Evolutionary conservation across 2,888 invertebrate genomes (phyloP).

Genomic region (Thymelicus sylvestris): DNA sequence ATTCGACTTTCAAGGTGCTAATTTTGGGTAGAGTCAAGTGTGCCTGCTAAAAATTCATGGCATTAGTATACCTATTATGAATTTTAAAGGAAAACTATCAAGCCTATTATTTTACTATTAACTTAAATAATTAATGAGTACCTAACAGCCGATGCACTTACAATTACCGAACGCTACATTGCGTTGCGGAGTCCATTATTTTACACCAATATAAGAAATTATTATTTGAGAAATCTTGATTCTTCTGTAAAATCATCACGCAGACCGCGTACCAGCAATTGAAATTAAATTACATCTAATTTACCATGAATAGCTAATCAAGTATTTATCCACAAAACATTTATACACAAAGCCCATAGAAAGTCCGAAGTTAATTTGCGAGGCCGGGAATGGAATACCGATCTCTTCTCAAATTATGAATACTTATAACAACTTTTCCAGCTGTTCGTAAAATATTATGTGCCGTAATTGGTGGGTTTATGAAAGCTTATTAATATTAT

Average conservation of each 20-base stretch:
- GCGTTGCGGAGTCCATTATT: too few relatives aligned
- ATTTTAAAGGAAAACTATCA: too few relatives aligned
- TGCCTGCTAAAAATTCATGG: too few relatives aligned
- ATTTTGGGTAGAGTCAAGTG: too few relatives aligned
- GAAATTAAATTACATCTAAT: constrained; percentile 40
- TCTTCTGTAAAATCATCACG: constrained; percentile 30
- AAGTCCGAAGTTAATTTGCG: constrained; percentile 37
- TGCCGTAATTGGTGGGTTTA: neutral
- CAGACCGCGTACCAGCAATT: constrained; percentile 21
- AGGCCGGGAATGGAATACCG: constrained; percentile 36
- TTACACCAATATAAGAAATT: too few relatives aligned
- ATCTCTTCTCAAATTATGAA: constrained; percentile 45
- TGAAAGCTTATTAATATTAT: neutral
- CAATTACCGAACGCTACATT: too few relatives aligned
- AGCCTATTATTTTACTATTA: too few relatives aligned
- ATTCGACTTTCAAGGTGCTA: too few relatives aligned
- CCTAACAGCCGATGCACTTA: too few relatives aligned
- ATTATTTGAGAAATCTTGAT: neutral
- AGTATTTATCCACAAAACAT: constrained; percentile 55
- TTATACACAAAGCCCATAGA: constrained; percentile 44
- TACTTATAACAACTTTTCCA: constrained; percentile 15
- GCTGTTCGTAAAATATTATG: neutral
- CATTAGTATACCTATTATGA: too few relatives aligned
- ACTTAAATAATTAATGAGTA: too few relatives aligned
- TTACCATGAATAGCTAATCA: constrained; percentile 55